Evolutionary conservation across 2,113 vertebrate genomes (phyloP).

Genomic region (Xyliphius kryptos): DNA sequence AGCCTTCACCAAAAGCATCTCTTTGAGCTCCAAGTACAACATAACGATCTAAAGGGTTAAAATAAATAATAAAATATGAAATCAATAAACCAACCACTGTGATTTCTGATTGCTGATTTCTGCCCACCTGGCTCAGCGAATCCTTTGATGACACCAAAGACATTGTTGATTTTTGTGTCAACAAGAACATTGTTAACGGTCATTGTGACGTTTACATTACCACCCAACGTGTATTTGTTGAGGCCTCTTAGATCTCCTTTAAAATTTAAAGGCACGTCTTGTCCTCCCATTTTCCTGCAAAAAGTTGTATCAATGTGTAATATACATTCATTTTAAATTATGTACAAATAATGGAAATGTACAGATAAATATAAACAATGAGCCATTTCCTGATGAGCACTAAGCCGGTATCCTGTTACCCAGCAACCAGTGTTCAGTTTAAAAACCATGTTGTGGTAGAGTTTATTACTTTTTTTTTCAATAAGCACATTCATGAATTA

Average conservation of each 20-base stretch:
- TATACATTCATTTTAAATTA: no score
- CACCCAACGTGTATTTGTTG: constrained; percentile 53
- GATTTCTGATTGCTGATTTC: neutral
- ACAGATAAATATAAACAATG: no score
- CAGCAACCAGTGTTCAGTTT: no score
- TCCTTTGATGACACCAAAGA: constrained; percentile 86
- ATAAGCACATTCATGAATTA: no score
- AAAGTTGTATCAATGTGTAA: no score
- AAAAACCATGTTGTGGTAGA: no score
- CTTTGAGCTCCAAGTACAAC: constrained; percentile 88
- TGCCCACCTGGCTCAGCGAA: constrained; percentile 77
- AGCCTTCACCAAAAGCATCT: constrained; percentile 78
- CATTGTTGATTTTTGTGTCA: constrained; percentile 74
- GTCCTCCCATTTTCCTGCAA: constrained; percentile 65
- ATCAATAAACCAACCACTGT: neutral
- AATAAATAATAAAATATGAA: neutral
- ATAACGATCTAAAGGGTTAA: constrained; percentile 70
- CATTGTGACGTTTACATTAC: constrained; percentile 56
- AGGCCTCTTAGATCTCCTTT: neutral
- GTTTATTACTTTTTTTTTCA: no score
- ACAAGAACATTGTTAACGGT: constrained; percentile 69
- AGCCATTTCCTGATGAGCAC: no score
- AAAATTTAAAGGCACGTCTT: fast-evolving
- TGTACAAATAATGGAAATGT: no score
- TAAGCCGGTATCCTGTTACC: no score